Percentiles rank a stretch among this genome's conserved stretches.
These are phyloP conservation scores for Intellagama lesueurii DNA, from an alignment of 2,797 vertebrate species.

Conservation along the genomic window DNA sequence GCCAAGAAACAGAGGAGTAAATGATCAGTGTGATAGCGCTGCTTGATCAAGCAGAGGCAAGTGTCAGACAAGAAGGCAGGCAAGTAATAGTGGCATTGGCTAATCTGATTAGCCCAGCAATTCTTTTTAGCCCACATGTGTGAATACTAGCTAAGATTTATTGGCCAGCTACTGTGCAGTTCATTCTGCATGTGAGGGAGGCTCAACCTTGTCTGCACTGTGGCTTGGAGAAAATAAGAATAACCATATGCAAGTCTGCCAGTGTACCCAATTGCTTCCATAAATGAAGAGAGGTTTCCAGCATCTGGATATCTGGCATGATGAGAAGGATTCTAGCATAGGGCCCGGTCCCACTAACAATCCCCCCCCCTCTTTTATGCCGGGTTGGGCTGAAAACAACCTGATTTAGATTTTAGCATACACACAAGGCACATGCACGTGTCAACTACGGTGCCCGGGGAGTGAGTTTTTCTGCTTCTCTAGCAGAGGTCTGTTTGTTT, in stretches of 20 bases:
- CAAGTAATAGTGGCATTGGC: not conserved
- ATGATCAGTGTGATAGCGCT: not conserved
- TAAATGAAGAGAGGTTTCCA: no score
- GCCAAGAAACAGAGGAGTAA: not conserved
- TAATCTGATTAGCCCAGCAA: not conserved
- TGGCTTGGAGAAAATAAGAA: not conserved
- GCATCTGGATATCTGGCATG: no score
- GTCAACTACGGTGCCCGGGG: no score
- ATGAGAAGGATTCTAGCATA: no score
- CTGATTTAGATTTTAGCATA: no score
- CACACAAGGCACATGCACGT: no score
- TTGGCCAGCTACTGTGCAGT: no score
- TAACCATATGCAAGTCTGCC: not conserved
- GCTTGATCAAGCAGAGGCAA: not conserved
- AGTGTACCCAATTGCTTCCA: not conserved
- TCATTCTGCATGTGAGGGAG: not conserved
- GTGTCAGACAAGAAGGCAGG: not conserved
- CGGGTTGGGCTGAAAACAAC: no score
- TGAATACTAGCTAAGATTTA: not conserved
- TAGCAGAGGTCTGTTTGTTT: no score
- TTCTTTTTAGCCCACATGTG: not conserved
- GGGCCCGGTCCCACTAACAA: no score
- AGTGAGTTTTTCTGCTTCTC: no score
- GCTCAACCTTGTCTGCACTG: not conserved
- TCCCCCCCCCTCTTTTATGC: no score